Base-by-base conservation (phyloP, 2,888 invertebrate species). In the Thereva nobilitata region DNA sequence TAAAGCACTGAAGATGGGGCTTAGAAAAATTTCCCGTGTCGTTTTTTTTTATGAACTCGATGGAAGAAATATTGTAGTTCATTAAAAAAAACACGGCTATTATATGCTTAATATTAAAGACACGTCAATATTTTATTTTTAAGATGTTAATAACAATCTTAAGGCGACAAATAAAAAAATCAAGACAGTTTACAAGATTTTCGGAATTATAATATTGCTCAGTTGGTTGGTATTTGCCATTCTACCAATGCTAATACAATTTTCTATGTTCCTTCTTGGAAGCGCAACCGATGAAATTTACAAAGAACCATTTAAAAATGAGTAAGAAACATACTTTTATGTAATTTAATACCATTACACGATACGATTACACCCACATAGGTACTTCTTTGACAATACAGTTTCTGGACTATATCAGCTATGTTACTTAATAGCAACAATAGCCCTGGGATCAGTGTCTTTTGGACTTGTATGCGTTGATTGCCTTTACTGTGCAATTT, bases 261-360 rank as follows among this genome's bases (percentile, higher is more conserved):
- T 54, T 40, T 54, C 4, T 7, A 4, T 4, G 5, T 54, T 38
- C 12, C 12, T 54, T 2, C 8, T 5, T 5, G 54, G 54, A 35
- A 54, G 1, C 8, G 35, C n/a, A n/a, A 54, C 40, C 4, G 54
- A 40, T 0, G 10, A 37, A 5, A 38, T 38, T 38, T 54, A 38
- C 10, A 4, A 54, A n/a, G 54, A 54, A 5, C 54, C 54, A n/a
- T 54, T 54, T 4, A 54, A 54, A 38, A 35, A 54, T 10, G n/a
- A 12, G 54, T 54, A 54, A 54, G 35, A 23, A 23, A 23, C 23
- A 23, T 2, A 23, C 23, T 23, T 23, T 23, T 1, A 23, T 23
- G 23, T 23, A 23, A 2, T 23, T 23, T 23, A 23, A 23, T 23
- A 23, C 23, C n/a, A n/a, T n/a, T n/a, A n/a, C n/a, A n/a, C n/a